These are phyloP conservation scores for Arnoldichthys spilopterus DNA, from an alignment of 2,797 vertebrate genomes.

Conservation along the genomic window DNA sequence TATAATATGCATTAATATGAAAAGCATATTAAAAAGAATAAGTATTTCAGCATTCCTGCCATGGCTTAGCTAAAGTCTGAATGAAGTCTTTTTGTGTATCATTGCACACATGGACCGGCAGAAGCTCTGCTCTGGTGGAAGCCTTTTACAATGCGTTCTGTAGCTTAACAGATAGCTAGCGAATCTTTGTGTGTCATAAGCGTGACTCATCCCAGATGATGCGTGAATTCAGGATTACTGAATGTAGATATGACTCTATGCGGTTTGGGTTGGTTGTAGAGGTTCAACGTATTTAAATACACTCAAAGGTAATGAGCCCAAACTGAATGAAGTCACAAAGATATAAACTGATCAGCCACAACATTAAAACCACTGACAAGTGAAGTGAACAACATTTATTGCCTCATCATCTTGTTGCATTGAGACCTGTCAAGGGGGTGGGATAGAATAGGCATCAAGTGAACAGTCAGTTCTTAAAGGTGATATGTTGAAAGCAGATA, in stretches of 20 bases:
- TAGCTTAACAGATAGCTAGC: constrained; percentile 22
- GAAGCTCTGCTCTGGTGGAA: constrained; percentile 11
- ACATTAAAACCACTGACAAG: too few species aligned
- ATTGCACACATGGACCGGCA: constrained; percentile 2
- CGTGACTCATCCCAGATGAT: constrained; percentile 12
- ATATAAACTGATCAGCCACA: too few species aligned
- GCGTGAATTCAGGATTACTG: background rate
- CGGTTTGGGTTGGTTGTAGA: background rate
- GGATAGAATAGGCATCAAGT: too few species aligned
- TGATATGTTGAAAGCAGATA: too few species aligned
- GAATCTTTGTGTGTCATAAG: constrained; percentile 16
- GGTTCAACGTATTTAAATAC: background rate
- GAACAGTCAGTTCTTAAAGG: too few species aligned
- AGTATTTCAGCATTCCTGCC: constrained; percentile 25
- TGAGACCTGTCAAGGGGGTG: too few species aligned
- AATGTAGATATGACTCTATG: background rate
- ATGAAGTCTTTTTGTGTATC: constrained; percentile 35
- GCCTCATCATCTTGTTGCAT: too few species aligned
- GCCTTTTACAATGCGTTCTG: constrained; percentile 17
- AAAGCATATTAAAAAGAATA: constrained; percentile 38
- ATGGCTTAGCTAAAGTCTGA: constrained; percentile 21
- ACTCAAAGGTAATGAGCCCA: background rate
- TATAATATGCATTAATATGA: constrained; percentile 36
- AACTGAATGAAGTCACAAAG: background rate
- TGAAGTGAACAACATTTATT: too few species aligned